Conservation (phyloP, 1,140 invertebrate species). For the Melitaea cinxia region DNA sequence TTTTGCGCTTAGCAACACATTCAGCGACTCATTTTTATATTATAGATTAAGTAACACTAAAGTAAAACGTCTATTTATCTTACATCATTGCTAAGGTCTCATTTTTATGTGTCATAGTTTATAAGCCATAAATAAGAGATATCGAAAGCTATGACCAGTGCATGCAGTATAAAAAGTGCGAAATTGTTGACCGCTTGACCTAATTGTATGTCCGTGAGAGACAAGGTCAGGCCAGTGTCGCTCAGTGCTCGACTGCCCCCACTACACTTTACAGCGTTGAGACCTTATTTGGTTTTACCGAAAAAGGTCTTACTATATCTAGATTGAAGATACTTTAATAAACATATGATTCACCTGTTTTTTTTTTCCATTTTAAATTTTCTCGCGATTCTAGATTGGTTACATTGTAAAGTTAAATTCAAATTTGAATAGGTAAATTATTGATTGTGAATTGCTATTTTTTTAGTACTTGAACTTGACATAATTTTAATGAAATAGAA, state of each 20-base stretch:
- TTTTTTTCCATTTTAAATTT: too few species aligned
- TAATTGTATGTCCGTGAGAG: constrained; percentile 24
- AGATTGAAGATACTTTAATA: background rate
- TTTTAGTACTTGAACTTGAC: too few species aligned
- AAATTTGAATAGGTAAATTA: too few species aligned
- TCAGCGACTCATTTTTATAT: too few species aligned
- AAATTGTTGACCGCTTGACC: constrained; percentile 25
- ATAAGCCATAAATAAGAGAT: background rate
- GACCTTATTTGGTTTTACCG: constrained; percentile 21
- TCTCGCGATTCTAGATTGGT: too few species aligned
- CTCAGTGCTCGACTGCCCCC: constrained; percentile 12
- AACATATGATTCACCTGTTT: background rate
- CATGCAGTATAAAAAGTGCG: constrained; percentile 7
- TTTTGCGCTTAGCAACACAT: too few species aligned
- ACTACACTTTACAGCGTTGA: background rate
- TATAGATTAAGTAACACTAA: too few species aligned
- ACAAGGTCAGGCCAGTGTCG: constrained; percentile 37
- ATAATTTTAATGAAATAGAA: too few species aligned
- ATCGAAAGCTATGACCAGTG: background rate
- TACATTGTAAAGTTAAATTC: too few species aligned
- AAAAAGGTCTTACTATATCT: background rate
- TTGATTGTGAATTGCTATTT: too few species aligned
- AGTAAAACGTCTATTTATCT: too few species aligned
- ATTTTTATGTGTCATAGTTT: background rate
- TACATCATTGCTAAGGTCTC: background rate